phyloP scores from a whole-genome alignment of 2,113 vertebrate genomes.

The Scytalopus superciliaris region DNA sequence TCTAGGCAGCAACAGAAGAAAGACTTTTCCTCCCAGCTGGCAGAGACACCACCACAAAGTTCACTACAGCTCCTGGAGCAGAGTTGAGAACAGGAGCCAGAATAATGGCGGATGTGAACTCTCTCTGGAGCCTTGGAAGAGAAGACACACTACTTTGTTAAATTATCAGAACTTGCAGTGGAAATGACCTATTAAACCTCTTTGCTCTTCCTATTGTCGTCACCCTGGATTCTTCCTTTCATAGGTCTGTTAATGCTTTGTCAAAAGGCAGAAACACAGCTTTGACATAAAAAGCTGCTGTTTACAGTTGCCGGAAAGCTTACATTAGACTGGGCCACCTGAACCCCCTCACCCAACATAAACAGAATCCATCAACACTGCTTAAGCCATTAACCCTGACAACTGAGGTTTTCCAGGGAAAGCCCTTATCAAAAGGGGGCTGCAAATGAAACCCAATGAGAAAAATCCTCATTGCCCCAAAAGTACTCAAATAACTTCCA shows the following conservation, averaged over 20 bases:
- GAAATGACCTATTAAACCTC: slow-evolving; percentile 45
- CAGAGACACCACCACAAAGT: background rate
- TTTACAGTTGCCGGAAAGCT: slow-evolving; percentile 57
- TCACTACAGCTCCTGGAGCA: background rate
- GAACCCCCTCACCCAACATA: slow-evolving; percentile 60
- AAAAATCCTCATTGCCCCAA: slow-evolving; percentile 19
- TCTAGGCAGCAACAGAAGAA: background rate
- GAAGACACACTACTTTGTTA: slow-evolving; percentile 25
- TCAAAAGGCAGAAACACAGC: slow-evolving; percentile 31
- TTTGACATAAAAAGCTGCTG: slow-evolving; percentile 58
- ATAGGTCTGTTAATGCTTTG: slow-evolving; percentile 45
- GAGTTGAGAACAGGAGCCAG: background rate
- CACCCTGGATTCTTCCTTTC: slow-evolving; percentile 23
- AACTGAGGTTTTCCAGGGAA: slow-evolving; percentile 69
- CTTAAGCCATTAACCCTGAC: slow-evolving; percentile 73
- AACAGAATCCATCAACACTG: slow-evolving; percentile 71
- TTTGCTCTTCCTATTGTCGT: slow-evolving; percentile 14
- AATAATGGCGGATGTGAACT: background rate
- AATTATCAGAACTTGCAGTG: slow-evolving; percentile 1
- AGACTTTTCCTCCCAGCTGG: background rate
- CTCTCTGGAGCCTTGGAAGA: background rate
- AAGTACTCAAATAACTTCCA: slow-evolving; percentile 7
- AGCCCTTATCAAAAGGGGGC: slow-evolving; percentile 39
- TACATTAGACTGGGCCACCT: slow-evolving; percentile 66
- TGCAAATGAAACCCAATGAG: slow-evolving; percentile 5